These are phyloP conservation scores for Crocuta crocuta DNA, from an alignment of 2,113 vertebrate genomes.

Conservation along the genomic window DNA sequence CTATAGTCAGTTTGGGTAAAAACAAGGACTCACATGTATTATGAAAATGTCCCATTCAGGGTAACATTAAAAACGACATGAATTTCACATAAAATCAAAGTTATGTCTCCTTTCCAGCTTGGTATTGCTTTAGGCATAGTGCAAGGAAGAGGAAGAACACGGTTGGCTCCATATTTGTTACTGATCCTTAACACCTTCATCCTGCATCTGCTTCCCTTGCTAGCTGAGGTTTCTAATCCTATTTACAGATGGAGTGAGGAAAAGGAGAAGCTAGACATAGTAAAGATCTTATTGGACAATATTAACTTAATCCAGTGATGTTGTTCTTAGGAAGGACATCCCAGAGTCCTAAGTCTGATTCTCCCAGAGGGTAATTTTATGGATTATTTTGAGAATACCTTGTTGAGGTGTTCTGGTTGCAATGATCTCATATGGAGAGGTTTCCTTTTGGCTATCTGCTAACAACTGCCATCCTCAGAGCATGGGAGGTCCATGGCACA, in stretches of 20 bases:
- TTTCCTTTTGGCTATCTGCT: background rate
- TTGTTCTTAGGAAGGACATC: background rate
- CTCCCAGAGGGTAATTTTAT: background rate
- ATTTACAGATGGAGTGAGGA: background rate
- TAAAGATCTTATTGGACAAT: background rate
- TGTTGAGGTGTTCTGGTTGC: background rate
- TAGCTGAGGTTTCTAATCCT: background rate
- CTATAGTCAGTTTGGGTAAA: background rate
- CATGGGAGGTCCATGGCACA: background rate
- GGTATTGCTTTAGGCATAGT: background rate
- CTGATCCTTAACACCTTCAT: background rate
- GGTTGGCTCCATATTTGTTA: background rate
- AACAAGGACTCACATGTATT: background rate
- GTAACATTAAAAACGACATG: background rate
- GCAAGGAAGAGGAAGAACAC: background rate
- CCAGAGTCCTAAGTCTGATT: background rate
- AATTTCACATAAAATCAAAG: background rate
- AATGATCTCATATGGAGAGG: background rate
- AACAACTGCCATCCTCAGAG: background rate
- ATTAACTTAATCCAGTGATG: background rate
- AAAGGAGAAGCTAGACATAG: background rate
- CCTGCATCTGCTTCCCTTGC: background rate
- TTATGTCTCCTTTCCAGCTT: background rate
- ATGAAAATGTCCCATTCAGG: background rate
- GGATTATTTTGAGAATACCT: background rate